phyloP scores from a whole-genome alignment of 2,113 vertebrate genomes.

The Malurus elegans region DNA sequence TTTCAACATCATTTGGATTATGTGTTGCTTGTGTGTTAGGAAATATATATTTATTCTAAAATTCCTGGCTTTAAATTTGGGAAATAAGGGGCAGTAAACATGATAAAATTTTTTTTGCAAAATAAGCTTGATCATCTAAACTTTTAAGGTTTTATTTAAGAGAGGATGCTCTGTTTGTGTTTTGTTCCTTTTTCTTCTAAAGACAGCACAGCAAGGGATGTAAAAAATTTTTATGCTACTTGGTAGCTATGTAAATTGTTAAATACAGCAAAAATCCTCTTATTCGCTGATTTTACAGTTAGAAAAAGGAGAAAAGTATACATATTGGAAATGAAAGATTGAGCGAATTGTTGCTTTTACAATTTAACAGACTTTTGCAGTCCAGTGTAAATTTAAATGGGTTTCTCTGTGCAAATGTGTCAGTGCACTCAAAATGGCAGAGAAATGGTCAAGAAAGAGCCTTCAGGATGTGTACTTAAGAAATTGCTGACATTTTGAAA shows the following conservation, averaged over 20 bases:
- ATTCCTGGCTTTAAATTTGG: not conserved
- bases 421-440: not conserved
- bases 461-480: not conserved
- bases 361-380: not conserved
- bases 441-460: not conserved
- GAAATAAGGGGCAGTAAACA: not conserved
- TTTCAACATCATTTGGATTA: not conserved
- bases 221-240: not conserved
- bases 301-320: not conserved
- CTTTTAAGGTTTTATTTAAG: not conserved
- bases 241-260: not conserved
- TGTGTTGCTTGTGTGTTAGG: not conserved
- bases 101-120: not conserved
- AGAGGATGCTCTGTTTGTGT: not conserved
- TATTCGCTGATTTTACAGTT: not conserved
- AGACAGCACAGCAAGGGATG: not conserved
- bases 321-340: not conserved
- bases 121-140: not conserved
- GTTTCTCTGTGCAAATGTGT: not conserved
- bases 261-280: not conserved
- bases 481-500: not conserved
- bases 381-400: not conserved
- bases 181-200: not conserved
- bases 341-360: not conserved
- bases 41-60: not conserved